phyloP scores from a whole-genome alignment of 1,140 invertebrate species.

The Apis florea region DNA sequence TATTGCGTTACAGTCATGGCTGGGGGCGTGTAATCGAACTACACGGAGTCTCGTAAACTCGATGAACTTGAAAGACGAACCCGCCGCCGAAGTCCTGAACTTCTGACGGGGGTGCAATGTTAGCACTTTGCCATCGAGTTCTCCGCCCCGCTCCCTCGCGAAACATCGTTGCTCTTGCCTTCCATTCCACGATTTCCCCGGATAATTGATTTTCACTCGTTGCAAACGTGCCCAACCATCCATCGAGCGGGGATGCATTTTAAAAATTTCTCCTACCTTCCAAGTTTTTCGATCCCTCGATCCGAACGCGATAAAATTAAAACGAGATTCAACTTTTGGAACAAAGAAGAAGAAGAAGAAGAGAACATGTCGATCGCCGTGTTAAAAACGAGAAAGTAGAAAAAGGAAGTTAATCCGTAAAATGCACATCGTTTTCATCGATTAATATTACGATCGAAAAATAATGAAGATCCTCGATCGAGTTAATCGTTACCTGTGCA shows the following conservation, averaged over 20 bases:
- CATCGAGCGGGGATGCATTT: background rate
- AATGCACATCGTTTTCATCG: no score
- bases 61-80: conserved; percentile 56
- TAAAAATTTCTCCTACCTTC: background rate
- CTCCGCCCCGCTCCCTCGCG: background rate
- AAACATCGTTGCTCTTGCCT: background rate
- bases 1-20: conserved; percentile 58
- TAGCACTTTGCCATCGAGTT: conserved; percentile 41
- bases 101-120: conserved; percentile 38
- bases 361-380: no score
- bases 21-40: conserved; percentile 58
- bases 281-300: no score
- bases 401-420: no score
- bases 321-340: no score
- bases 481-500: no score
- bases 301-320: no score
- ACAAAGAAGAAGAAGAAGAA: no score
- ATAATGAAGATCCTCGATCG: no score
- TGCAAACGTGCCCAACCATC: background rate
- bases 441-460: no score
- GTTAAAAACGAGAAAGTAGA: no score
- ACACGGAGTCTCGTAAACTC: conserved; percentile 48
- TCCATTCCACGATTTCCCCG: conserved; percentile 26
- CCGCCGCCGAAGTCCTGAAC: conserved; percentile 36
- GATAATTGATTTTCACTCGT: conserved; percentile 29